phyloP scores from a whole-genome alignment of 2,797 vertebrate genomes.

The Malurus splendens region DNA sequence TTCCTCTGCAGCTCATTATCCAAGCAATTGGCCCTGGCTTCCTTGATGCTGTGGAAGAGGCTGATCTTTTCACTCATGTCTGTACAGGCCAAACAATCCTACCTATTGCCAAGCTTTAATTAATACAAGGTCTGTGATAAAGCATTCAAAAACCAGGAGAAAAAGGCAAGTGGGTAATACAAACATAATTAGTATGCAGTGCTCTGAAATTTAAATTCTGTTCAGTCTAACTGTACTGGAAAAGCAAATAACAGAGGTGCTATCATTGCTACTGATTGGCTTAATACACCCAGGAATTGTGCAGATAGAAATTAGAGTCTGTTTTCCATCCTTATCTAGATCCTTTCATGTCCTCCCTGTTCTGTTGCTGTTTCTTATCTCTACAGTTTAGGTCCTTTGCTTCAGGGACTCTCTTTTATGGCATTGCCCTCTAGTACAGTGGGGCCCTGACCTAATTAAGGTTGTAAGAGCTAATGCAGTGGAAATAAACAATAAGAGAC shows the following conservation, averaged over 20 bases:
- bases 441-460: neutral
- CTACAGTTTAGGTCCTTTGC: neutral
- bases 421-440: neutral
- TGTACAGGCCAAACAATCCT: neutral
- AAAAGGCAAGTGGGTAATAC: conserved; percentile 7
- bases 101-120: neutral
- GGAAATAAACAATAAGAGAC: neutral
- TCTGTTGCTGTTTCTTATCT: neutral
- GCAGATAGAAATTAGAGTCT: neutral
- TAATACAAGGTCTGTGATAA: neutral
- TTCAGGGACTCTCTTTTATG: neutral
- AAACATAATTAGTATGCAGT: conserved; percentile 21
- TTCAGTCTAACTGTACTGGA: conserved; percentile 1
- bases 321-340: conserved; percentile 1
- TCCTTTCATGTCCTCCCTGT: neutral
- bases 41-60: neutral
- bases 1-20: neutral
- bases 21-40: neutral
- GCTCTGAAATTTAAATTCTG: conserved; percentile 36
- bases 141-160: neutral
- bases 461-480: neutral
- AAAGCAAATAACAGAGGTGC: conserved; percentile 37
- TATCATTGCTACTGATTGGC: conserved; percentile 33
- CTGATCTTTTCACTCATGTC: neutral
- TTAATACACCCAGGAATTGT: conserved; percentile 26